These are phyloP conservation scores for Discoglossus pictus DNA, from an alignment of 2,797 vertebrate genomes.

Conservation along the genomic window DNA sequence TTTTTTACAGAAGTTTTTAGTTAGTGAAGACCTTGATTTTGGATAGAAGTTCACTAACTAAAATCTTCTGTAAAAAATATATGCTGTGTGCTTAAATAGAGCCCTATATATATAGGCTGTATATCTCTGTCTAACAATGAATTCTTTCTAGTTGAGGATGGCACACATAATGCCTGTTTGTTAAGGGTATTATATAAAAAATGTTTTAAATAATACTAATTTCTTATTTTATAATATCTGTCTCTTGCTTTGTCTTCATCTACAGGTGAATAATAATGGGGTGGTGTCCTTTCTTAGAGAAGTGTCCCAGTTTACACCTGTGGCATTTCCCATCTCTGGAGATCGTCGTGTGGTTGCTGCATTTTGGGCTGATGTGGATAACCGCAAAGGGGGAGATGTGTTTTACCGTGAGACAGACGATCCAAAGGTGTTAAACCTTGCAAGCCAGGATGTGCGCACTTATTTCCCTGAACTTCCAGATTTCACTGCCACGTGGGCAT, in stretches of 20 bases:
- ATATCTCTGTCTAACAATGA: no score
- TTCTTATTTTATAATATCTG: not conserved
- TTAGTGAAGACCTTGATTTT: no score
- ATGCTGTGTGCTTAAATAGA: no score
- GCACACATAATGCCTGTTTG: no score
- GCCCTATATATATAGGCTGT: no score
- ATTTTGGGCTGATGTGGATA: conserved; percentile 97
- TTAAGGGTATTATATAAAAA: no score
- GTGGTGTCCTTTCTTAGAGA: conserved; percentile 95
- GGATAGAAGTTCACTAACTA: no score
- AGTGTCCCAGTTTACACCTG: conserved; percentile 95
- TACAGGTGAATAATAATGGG: conserved; percentile 96
- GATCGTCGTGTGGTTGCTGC: conserved; percentile 92
- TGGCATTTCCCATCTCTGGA: conserved; percentile 93
- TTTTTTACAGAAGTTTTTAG: no score
- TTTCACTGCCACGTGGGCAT: conserved; percentile 87
- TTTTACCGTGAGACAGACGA: conserved; percentile 88
- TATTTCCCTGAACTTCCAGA: conserved; percentile 86
- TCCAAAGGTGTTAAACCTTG: conserved; percentile 71
- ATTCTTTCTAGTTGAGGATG: no score
- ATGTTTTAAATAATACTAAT: no score
- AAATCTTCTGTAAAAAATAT: no score
- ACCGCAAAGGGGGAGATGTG: conserved; percentile 83
- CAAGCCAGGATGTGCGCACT: conserved; percentile 74
- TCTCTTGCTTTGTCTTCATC: not conserved